Conservation (phyloP, 2,797 vertebrate species). For the Neosilurus hyrtlii region DNA sequence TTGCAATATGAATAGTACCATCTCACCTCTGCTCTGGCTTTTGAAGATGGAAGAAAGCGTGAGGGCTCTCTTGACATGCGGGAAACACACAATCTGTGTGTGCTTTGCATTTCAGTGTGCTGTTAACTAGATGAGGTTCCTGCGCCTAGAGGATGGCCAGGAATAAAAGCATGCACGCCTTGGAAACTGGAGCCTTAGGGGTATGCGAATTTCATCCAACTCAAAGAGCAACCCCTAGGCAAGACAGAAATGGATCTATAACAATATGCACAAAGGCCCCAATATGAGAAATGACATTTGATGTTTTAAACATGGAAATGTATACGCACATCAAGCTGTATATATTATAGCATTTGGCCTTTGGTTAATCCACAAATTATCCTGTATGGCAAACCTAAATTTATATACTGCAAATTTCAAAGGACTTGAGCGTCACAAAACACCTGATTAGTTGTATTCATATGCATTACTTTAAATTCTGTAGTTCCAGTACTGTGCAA, state of each 20-base stretch:
- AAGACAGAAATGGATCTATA: slow-evolving; percentile 55
- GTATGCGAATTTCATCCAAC: slow-evolving; percentile 46
- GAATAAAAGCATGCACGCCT: slow-evolving; percentile 49
- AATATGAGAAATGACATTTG: slow-evolving; percentile 37
- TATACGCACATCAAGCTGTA: slow-evolving; percentile 15
- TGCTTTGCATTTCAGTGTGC: slow-evolving; percentile 36
- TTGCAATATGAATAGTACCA: not conserved
- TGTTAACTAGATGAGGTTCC: slow-evolving; percentile 47
- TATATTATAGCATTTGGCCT: slow-evolving; percentile 23
- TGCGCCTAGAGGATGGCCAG: slow-evolving; percentile 48
- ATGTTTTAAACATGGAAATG: slow-evolving; percentile 25
- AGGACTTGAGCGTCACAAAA: slow-evolving; percentile 8
- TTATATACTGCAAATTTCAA: not conserved
- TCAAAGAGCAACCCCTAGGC: slow-evolving; percentile 45
- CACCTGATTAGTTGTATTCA: not conserved
- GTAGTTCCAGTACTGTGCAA: not conserved
- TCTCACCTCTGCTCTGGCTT: slow-evolving; percentile 3
- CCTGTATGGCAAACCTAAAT: slow-evolving; percentile 1
- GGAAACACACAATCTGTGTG: slow-evolving; percentile 36
- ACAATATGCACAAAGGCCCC: slow-evolving; percentile 38
- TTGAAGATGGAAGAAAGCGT: slow-evolving; percentile 32
- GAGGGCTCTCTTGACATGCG: slow-evolving; percentile 32
- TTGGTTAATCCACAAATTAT: slow-evolving; percentile 25
- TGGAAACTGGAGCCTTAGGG: slow-evolving; percentile 39
- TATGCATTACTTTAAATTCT: slow-evolving; percentile 12